Evolutionary conservation across 2,888 invertebrate genomes (phyloP), one percentile per base, ranked within the genome.

Genomic region (Aporophyla nigra): DNA sequence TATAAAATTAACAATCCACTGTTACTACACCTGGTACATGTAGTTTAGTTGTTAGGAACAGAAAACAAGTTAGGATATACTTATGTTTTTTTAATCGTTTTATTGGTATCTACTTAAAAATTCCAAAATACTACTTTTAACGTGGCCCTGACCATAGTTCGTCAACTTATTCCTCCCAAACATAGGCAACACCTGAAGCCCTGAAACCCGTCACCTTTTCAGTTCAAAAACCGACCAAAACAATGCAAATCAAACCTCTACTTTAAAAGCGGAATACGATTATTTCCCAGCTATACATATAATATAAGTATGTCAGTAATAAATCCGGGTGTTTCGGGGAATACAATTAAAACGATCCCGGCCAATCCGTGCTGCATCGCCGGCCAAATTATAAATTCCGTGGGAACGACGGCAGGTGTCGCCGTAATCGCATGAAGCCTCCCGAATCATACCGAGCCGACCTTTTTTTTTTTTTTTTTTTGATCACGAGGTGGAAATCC

Each of bases 371-470:
- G 87, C 89, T 86, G 89, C 89, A 88, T 84, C 87, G 88, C 75
- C 89, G 88, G 87, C 85, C 86, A 91, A 95, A 95, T 95, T 95
- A 95, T 96, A 92, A 95, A 96, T 95, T 95, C 95, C 92, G 89
- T 96, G 96, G 94, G 96, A 95, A 93, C 92, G 94, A 92, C 93
- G 95, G 93, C 96, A 96, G 95, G 95, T 96, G 96, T 90, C 93
- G 92, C 93, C 87, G 93, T 95, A 94, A 95, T 95, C 95, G 94
- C 95, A 93, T 93, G 93, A 91, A 93, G 92, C 93, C 93, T 92
- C 91, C 91, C 93, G 93, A 94, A 93, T 94, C 94, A 92, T 93
- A 93, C 90, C 91, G 80, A 86, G 74, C 90, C 90, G 88, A 89
- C 91, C 91, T 91, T n/a, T n/a, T n/a, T n/a, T n/a, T n/a, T n/a